A percentile compares a stretch with the other conserved stretches of the same genome.
Evolutionary conservation across 2,888 invertebrate species (phyloP).

Genomic region (Ectropis crepuscularia): DNA sequence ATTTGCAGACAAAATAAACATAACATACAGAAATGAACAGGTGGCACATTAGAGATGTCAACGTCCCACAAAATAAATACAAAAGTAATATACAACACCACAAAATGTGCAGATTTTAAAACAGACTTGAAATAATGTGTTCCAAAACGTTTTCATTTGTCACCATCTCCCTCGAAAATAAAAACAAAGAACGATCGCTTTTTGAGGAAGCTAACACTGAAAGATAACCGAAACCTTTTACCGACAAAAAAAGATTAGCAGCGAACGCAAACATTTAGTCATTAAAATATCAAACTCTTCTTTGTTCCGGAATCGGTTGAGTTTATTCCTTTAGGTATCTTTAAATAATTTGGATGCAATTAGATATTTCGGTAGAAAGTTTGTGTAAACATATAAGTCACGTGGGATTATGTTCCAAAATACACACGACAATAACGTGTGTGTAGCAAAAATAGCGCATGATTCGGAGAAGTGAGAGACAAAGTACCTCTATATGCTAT

Average conservation of each 20-base stretch:
- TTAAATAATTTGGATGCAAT: slow-evolving; percentile 30
- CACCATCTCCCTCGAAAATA: slow-evolving; percentile 5
- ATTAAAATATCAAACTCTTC: slow-evolving; percentile 25
- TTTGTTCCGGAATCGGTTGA: slow-evolving; percentile 25
- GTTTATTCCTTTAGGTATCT: slow-evolving; percentile 17
- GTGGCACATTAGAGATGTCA: neutral
- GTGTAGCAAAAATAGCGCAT: slow-evolving; percentile 22
- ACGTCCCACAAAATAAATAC: neutral
- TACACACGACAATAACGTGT: slow-evolving; percentile 23
- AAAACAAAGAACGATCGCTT: slow-evolving; percentile 4
- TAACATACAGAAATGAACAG: too few relatives aligned
- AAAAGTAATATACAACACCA: neutral
- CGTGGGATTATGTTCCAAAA: slow-evolving; percentile 26
- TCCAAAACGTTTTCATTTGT: slow-evolving; percentile 3
- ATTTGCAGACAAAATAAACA: too few relatives aligned
- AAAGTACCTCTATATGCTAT: slow-evolving; percentile 10
- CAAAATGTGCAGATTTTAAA: neutral
- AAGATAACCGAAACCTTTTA: slow-evolving; percentile 27
- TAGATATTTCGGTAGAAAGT: slow-evolving; percentile 24
- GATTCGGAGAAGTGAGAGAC: slow-evolving; percentile 10
- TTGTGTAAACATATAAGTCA: slow-evolving; percentile 17
- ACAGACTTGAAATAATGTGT: neutral
- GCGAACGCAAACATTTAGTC: slow-evolving; percentile 29
- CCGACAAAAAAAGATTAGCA: slow-evolving; percentile 26
- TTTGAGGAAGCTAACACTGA: slow-evolving; percentile 16